These are phyloP conservation scores for Poeciliopsis occidentalis DNA, from an alignment of 2,113 vertebrate species.

Conservation along the genomic window DNA sequence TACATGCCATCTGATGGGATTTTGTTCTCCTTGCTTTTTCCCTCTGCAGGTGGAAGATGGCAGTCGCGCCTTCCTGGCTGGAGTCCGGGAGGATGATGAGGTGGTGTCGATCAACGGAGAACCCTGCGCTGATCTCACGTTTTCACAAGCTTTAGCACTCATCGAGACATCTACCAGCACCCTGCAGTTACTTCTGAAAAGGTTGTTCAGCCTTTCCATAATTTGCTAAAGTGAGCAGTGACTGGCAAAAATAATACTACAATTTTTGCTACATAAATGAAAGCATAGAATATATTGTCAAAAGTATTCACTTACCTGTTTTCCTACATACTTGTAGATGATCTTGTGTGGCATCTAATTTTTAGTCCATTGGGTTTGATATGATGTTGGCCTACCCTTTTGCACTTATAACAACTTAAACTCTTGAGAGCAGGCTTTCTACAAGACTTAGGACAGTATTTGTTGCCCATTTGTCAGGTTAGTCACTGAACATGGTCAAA, in stretches of 20 bases:
- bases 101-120: conserved; percentile 91
- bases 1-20: not conserved
- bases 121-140: conserved; percentile 86
- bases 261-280: not conserved
- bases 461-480: not conserved
- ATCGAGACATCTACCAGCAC: conserved; percentile 84
- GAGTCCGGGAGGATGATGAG: conserved; percentile 89
- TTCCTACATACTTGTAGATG: not conserved
- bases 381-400: not conserved
- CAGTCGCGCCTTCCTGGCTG: conserved; percentile 86
- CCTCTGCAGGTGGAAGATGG: conserved; percentile 72
- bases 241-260: not conserved
- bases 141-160: conserved; percentile 83
- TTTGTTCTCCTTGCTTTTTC: not conserved
- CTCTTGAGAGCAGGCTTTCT: too few species aligned
- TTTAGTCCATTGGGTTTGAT: not conserved
- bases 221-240: not conserved
- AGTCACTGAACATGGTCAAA: not conserved
- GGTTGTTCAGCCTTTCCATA: conserved; percentile 75
- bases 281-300: not conserved
- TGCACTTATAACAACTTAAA: not conserved
- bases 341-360: not conserved
- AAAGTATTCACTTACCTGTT: not conserved
- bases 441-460: not conserved
- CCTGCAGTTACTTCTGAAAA: conserved; percentile 91